Evolutionary conservation across 2,888 invertebrate genomes (phyloP).

Genomic region (Amaurobius ferox): DNA sequence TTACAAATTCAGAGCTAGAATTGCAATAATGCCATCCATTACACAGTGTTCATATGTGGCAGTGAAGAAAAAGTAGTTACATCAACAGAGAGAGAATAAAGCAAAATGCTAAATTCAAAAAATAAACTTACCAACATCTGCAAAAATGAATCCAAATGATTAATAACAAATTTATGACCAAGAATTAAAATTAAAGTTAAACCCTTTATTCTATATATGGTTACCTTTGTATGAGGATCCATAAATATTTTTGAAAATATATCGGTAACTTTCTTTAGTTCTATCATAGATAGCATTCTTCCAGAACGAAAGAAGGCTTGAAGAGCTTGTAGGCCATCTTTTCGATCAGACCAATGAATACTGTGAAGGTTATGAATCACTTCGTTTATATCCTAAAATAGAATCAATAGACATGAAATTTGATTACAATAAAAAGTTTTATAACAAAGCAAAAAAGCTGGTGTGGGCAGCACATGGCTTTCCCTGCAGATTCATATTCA

Average conservation of each 20-base stretch:
- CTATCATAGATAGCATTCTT: constrained; percentile 83
- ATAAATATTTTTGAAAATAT: constrained; percentile 97
- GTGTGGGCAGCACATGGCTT: too few relatives aligned
- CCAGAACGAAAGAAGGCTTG: constrained; percentile 79
- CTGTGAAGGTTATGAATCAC: constrained; percentile 92
- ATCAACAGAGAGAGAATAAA: not conserved
- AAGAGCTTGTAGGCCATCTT: constrained; percentile 86
- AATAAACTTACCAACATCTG: constrained; percentile 41
- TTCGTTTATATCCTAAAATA: constrained; percentile 85
- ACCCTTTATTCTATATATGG: not conserved
- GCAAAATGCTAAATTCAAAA: not conserved
- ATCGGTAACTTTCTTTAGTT: constrained; percentile 91
- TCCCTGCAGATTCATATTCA: too few relatives aligned
- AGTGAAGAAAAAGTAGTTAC: not conserved
- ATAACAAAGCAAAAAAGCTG: too few relatives aligned
- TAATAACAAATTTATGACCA: not conserved
- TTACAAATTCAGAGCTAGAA: too few relatives aligned
- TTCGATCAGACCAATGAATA: constrained; percentile 95
- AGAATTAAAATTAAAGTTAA: not conserved
- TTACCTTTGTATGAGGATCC: constrained; percentile 92
- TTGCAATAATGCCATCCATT: too few relatives aligned
- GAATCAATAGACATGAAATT: not conserved
- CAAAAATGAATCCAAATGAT: constrained; percentile 18
- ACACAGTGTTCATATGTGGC: too few relatives aligned
- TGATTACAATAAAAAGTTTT: too few relatives aligned